Conservation (phyloP, 2,888 invertebrate species). For the Aspidiotus rigidus region DNA sequence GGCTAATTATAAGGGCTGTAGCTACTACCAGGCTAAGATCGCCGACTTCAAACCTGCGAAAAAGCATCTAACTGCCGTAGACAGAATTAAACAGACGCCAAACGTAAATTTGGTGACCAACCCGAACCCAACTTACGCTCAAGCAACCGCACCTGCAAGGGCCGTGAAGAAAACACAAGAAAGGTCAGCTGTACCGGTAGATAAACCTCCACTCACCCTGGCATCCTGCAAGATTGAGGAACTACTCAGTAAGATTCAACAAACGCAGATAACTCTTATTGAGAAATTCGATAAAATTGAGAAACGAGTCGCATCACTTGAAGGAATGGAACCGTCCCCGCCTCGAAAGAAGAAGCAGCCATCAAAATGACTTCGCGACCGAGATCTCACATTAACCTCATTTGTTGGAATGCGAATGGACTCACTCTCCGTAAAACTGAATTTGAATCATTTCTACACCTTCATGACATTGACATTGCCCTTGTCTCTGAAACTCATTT, state of each 20-base stretch:
- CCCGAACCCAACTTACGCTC: neutral
- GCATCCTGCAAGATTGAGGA: neutral
- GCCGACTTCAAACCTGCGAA: neutral
- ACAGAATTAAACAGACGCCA: constrained; percentile 1
- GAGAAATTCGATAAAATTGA: neutral
- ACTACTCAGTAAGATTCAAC: neutral
- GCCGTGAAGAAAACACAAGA: neutral
- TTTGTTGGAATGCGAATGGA: constrained; percentile 11
- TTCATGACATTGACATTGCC: neutral
- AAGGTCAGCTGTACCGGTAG: neutral
- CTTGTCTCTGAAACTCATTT: constrained; percentile 3
- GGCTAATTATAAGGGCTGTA: neutral
- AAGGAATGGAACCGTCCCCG: neutral
- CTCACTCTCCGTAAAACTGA: neutral
- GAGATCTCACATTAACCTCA: neutral
- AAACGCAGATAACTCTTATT: neutral
- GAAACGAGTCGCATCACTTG: constrained; percentile 1
- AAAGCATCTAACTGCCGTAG: neutral
- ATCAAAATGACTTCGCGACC: neutral
- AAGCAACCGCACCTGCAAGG: constrained; percentile 5
- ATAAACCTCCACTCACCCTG: neutral
- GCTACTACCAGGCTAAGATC: neutral
- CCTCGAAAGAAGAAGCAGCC: constrained; percentile 6
- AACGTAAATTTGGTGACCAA: neutral
- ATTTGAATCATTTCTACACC: constrained; percentile 3